Evolutionary conservation across 2,888 invertebrate species (phyloP), one percentile per base, ranked within the genome.

Genomic region (Idaea aversata): DNA sequence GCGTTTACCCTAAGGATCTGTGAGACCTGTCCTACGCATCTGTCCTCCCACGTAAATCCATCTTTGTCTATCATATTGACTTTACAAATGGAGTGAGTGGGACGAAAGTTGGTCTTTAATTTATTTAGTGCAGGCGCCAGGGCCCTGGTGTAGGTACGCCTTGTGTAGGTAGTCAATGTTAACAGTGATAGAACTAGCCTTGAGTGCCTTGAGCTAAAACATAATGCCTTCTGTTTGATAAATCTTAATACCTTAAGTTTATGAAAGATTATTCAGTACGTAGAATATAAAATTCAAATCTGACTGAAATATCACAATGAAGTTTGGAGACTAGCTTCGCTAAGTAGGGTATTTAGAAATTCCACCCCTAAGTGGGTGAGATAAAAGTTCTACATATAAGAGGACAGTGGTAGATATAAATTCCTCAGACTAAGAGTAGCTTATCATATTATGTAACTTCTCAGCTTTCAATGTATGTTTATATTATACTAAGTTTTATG

Each of bases 61-160:
- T 77, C 74, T 73, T 72, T 69, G 71, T 77, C 72, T 72, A 64
- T 65, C 73, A 69, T 64, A 65, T 59, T 66, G 61, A 64, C 67
- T 61, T 64, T 25, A 59, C 16, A 34, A 61, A 65, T 59, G 25
- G 66, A 70, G 59, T 67, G 76, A 80, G 74, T 79, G 73, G 72
- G 77, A 80, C 70, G 71, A 66, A 72, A 66, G 77, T 68, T 75
- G 73, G 76, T 73, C 71, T 76, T 70, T 77, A 76, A 75, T 77
- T 78, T 75, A 80, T 47, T 47, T 47, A 47, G 47, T 47, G 47
- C 47, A 47, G 47, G 47, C 47, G 47, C 47, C 47, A 47, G 71
- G 73, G 82, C 70, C 86, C 88, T 88, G 87, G 87, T 64, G 25
- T 25, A 25, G 76, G 83, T 70, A 86, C 68, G 68, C 79, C 75